Base-by-base conservation (phyloP, 2,888 invertebrate genomes). In the Pherbina coryleti region DNA sequence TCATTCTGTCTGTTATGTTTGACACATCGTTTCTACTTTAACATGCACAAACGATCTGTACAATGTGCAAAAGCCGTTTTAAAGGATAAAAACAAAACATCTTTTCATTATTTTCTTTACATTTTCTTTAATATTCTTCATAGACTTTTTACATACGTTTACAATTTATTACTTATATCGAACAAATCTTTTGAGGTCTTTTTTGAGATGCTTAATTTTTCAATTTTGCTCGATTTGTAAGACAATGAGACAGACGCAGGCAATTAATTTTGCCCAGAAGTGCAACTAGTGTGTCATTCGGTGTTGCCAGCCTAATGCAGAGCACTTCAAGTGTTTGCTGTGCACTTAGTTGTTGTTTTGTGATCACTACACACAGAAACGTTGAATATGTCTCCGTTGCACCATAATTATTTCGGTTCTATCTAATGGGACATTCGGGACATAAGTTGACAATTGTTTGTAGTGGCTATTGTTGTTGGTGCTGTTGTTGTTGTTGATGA, bases 381-480 rank as follows among this genome's bases (percentile, higher is more conserved):
- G n/a, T 14, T n/a, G 64, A 34, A 14, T 31, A n/a, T 34, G 64
- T 66, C 64, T 66, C 64, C 64, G 17, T 66, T 66, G 64, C 64
- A 66, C 64, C 37, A 66, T 66, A 66, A 66, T 66, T 66, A 66
- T 31, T 66, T 66, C 64, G 64, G 64, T 66, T 66, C 64, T 66
- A 66, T 31, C 31, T 66, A 66, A 66, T 66, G 64, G 64, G 64
- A 66, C 64, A 66, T 66, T 34, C 64, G 64, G 64, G 64, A 66
- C 64, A 66, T 31, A 19, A 19, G 31, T 37, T 66, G 64, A 66
- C 64, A 60, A 60, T 60, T 60, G 60, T 60, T 60, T 22, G 25
- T 17, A 28, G 17, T 34, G 64, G 34, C 64, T 31, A 19, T 55
- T 55, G 51, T 51, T 51, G 51, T n/a, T 51, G 51, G 2, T 51